Evolutionary conservation across 2,888 invertebrate genomes (phyloP), one percentile per base, ranked within the genome.

Genomic region (Apeira syringaria): DNA sequence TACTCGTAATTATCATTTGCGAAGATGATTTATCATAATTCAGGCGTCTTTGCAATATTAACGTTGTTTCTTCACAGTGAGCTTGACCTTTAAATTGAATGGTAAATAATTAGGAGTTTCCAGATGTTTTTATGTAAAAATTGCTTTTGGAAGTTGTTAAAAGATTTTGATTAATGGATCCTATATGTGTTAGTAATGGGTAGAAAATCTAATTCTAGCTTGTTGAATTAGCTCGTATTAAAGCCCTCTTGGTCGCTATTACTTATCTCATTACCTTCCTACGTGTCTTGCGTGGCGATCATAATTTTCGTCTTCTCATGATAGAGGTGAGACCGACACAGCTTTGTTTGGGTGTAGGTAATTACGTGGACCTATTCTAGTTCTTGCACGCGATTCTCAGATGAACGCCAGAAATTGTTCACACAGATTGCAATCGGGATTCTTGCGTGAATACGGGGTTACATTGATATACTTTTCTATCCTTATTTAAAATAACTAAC

Each of bases 21-120:
- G 56, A 59, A 60, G 65, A 79, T 78, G 72, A 84, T 83, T 83
- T 76, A 84, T 84, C 74, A 75, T 68, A 73, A 75, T 77, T 73
- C 74, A 71, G 56, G 59, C 61, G 53, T 68, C 68, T 73, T 71
- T 71, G 63, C 61, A 64, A 65, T 62, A 63, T 71, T 72, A 69
- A 67, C 59, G 60, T 63, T 62, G 62, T 63, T 61, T 61, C 60
- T 59, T 50, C 40, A 33, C 33, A 12, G 59, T 50, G 50, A 50
- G 56, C 61, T 67, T 73, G 78, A 80, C 76, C 81, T 83, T 76
- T 74, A 64, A 51, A 47, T 60, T 57, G 55, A 54, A 56, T 62
- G 52, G 54, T 50, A 51, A 59, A 54, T 59, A 55, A 55, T 49
- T 63, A 59, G 56, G 56, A 56, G 58, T 62, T 65, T 58, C 57